Evolutionary conservation across 1,140 invertebrate species (phyloP), one percentile per base, ranked within the genome.

Genomic region (Linepithema humile): DNA sequence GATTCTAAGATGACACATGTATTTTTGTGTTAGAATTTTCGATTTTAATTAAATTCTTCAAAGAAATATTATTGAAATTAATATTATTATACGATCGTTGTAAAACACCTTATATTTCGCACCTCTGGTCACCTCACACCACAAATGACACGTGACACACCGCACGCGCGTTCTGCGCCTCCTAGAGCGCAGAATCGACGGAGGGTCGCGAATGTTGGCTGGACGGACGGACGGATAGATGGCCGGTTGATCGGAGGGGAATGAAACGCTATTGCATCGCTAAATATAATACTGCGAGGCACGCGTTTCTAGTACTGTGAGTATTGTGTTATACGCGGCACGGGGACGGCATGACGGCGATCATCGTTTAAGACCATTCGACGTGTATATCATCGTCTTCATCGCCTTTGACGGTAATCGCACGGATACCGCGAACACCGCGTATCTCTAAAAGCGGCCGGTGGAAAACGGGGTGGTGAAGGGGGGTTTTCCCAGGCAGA

Each of bases 221-320:
- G 55, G 53, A 35, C 60, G 72, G 38, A 74, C 70, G 53, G 20
- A 48, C 5, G 40, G n/a, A n/a, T n/a, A n/a, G 20, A 23, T 20
- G 65, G 75, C 45, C 77, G 60, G 73, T 57, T 84, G 55, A 73
- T 77, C 85, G 73, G 64, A 82, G 57, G 82, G 72, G 72, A 84
- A 86, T 83, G 80, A 43, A 80, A 84, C 87, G 74, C 74, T 80
- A 84, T 67, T 64, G 82, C 60, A 72, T 83, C 80, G 85, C 91
- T 91, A 91, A 91, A 91, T 91, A 91, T 91, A 89, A 91, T 91
- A 91, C 88, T 53, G 73, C 85, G 48, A 90, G 86, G 88, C 86
- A 91, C 88, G 89, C 82, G 90, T 83, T 89, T 87, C 73, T 57
- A 55, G n/a, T 80, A 45, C 43, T 45, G 15, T 15, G 2, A 45